Conservation (phyloP, 1,140 invertebrate genomes). For the Ectropis grisescens region DNA sequence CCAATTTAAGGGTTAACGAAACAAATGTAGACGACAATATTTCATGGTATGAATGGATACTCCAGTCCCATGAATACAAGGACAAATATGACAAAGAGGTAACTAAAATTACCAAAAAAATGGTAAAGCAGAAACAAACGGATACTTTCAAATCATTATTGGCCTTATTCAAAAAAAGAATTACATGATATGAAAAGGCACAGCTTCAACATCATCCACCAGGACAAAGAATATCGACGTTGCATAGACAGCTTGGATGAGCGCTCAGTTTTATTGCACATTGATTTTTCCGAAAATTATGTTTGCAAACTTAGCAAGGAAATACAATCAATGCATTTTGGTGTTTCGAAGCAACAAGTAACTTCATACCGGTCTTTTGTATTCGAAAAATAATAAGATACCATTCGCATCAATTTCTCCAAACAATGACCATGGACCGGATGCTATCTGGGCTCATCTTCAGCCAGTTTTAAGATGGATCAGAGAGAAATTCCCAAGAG, state of each 20-base stretch:
- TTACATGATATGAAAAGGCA: constrained; percentile 5
- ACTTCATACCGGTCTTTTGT: constrained; percentile 1
- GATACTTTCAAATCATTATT: no score
- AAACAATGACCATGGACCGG: constrained; percentile 1
- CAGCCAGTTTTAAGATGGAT: not conserved
- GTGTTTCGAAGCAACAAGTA: constrained; percentile 3
- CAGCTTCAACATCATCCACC: not conserved
- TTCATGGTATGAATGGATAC: no score
- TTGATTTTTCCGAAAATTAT: constrained; percentile 1
- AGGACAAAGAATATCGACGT: no score
- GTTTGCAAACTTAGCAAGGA: not conserved
- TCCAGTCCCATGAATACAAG: no score
- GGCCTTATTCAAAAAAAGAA: not conserved
- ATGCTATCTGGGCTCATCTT: constrained; percentile 4
- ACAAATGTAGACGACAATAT: no score
- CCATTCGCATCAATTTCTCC: constrained; percentile 1
- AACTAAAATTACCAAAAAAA: no score
- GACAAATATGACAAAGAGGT: no score
- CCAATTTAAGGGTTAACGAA: no score
- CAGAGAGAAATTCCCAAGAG: not conserved
- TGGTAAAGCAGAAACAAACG: no score
- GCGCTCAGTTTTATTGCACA: not conserved
- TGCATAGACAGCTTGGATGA: no score
- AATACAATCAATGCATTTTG: constrained; percentile 4
- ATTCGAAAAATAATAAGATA: not conserved